Conservation (phyloP, 2,113 vertebrate genomes). For the Tachysurus fulvidraco region DNA sequence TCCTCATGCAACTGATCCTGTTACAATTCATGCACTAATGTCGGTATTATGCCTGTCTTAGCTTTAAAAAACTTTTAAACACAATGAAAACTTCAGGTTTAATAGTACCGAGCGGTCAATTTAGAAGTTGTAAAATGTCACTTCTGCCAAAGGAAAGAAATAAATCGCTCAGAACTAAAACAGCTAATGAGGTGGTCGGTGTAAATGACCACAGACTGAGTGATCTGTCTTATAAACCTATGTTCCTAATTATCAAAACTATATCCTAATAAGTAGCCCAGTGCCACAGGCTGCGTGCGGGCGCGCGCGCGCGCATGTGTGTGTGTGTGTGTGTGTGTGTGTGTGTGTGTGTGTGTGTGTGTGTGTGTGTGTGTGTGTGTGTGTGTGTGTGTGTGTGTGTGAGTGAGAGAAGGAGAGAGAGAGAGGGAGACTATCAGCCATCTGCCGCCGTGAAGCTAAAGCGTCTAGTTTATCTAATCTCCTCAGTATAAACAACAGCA, state of each 20-base stretch:
- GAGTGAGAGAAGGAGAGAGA: no score
- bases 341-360: slow-evolving; percentile 82
- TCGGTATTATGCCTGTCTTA: neutral
- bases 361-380: slow-evolving; percentile 82
- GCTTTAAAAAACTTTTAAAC: neutral
- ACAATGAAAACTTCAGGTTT: slow-evolving; percentile 43
- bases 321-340: slow-evolving; percentile 82
- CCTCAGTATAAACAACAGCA: slow-evolving; percentile 83
- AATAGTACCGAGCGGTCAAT: slow-evolving; percentile 76
- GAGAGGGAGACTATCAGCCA: slow-evolving; percentile 80
- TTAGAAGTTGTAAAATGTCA: slow-evolving; percentile 80
- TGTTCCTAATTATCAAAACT: slow-evolving; percentile 80
- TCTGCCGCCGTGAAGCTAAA: slow-evolving; percentile 86
- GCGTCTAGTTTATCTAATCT: slow-evolving; percentile 90
- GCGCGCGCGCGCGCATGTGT: slow-evolving; percentile 81
- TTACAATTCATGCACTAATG: slow-evolving; percentile 23
- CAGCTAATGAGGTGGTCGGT: slow-evolving; percentile 84
- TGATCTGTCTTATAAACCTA: slow-evolving; percentile 78
- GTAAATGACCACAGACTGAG: slow-evolving; percentile 80
- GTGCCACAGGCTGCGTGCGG: slow-evolving; percentile 75
- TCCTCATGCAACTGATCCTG: neutral
- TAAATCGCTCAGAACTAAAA: slow-evolving; percentile 85
- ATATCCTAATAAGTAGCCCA: slow-evolving; percentile 73
- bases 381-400: slow-evolving; percentile 82
- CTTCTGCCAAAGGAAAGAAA: slow-evolving; percentile 80